Conservation (phyloP, 2,113 vertebrate species). For the Eupsittula cactorum region DNA sequence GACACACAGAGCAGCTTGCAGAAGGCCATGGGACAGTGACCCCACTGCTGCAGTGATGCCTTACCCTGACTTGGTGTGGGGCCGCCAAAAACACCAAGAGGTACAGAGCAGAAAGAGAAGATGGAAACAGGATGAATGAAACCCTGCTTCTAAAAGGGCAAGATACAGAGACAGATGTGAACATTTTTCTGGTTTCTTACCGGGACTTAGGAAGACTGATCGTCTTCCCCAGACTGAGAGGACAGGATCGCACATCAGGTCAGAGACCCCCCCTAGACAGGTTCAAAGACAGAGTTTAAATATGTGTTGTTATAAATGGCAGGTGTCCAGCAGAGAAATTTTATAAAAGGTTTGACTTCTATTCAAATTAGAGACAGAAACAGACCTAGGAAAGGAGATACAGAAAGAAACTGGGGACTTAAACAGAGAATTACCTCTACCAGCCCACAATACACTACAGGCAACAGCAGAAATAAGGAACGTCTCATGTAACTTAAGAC, state of each 20-base stretch:
- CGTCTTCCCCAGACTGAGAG: neutral
- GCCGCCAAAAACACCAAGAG: neutral
- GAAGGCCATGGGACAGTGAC: neutral
- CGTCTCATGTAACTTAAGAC: neutral
- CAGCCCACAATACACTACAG: neutral
- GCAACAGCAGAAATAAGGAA: neutral
- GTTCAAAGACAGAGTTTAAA: neutral
- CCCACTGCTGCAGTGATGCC: neutral
- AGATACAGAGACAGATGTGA: neutral
- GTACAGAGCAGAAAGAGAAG: neutral
- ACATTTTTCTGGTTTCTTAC: neutral
- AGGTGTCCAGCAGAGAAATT: neutral
- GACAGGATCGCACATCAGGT: neutral
- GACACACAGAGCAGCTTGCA: neutral
- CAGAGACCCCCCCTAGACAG: neutral
- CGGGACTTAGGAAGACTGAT: neutral
- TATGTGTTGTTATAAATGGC: neutral
- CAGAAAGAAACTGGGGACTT: neutral
- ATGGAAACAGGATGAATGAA: neutral
- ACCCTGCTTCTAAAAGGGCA: neutral
- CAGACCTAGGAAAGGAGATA: neutral
- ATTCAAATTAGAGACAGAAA: neutral
- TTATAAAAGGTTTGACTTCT: neutral
- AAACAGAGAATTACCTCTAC: neutral
- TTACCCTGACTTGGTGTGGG: no score